Evolutionary conservation across 2,888 invertebrate species (phyloP), one percentile per base, ranked within the genome.

Genomic region (Osmoderma eremita): DNA sequence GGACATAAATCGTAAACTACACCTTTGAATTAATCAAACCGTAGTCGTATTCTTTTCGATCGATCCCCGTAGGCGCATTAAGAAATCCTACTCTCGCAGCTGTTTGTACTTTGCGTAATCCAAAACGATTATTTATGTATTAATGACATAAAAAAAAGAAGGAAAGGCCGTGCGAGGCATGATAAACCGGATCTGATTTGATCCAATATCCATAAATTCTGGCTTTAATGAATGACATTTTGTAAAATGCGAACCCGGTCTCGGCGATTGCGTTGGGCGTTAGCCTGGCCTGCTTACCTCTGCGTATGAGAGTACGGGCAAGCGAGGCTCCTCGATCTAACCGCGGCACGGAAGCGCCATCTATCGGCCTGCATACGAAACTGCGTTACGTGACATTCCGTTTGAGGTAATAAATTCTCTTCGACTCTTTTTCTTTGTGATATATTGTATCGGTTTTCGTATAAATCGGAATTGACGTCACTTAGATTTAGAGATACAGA

Each of bases 121-220:
- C 58, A 45, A 53, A 61, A 48, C 45, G 58, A 45, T 61, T 61
- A 61, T 61, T 45, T 61, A 45, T 45, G 58, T 61, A 61, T 61
- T 45, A 61, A 61, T 36, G 58, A 61, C 45, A 61, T 61, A 61
- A 45, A 61, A 56, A 61, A 30, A 30, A 24, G 6, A n/a, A 61
- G 45, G 58, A 48, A 61, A 61, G 45, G 45, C 58, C 58, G 58
- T 48, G 45, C 58, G 45, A 61, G 48, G 45, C 58, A 45, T 61
- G 58, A 61, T 61, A 67, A 63, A 63, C 38, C 64, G 42, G 67
- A 58, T 51, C 62, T 48, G 62, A 53, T 45, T 50, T 54, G 64
- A 67, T 67, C 63, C 67, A 67, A 67, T 67, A 67, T 64, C 63
- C 67, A 67, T 67, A 67, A 67, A 67, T 67, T 67, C 42, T 41